These are phyloP conservation scores for Actinernus sp. DNA, from an alignment of 92 coral and sea anemone species.

Conservation along the genomic window DNA sequence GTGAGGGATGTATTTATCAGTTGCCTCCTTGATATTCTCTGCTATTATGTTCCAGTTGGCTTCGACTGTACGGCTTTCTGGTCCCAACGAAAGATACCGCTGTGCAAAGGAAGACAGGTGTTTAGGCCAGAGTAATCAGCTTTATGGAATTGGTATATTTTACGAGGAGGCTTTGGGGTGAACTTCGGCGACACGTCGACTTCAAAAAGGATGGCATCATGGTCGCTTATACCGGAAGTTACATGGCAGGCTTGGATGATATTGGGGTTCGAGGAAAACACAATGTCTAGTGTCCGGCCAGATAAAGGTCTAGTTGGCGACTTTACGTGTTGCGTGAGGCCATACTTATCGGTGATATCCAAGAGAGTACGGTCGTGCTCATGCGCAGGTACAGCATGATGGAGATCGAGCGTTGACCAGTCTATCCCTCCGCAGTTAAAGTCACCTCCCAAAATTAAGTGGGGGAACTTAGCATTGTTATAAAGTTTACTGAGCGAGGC, in stretches of 20 bases:
- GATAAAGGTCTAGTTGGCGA: conserved; percentile 56
- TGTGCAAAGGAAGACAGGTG: conserved; percentile 30
- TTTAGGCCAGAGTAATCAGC: conserved; percentile 30
- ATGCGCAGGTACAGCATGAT: conserved; percentile 6
- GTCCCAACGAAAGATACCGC: conserved; percentile 19
- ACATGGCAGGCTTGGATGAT: conserved; percentile 44
- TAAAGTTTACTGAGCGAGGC: no score
- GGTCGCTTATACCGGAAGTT: conserved; percentile 45
- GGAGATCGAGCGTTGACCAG: conserved; percentile 31
- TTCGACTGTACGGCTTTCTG: conserved; percentile 35
- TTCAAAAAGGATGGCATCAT: conserved; percentile 37
- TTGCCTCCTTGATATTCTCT: conserved; percentile 27
- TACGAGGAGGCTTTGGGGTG: conserved; percentile 39
- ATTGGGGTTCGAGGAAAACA: conserved; percentile 35
- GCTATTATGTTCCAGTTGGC: conserved; percentile 47
- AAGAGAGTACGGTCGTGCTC: conserved; percentile 33
- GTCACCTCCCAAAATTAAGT: conserved; percentile 23
- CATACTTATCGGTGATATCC: conserved; percentile 26
- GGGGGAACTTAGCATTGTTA: conserved; percentile 22
- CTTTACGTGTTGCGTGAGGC: conserved; percentile 46
- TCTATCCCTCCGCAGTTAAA: conserved; percentile 38
- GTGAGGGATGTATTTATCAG: conserved; percentile 34
- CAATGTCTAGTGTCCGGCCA: conserved; percentile 50
- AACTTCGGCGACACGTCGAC: conserved; percentile 36
- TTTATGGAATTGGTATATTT: conserved; percentile 46